A percentile compares a stretch with the other conserved stretches of the same genome.
Evolutionary conservation across 92 coral and sea anemone genomes (phyloP).

Genomic region (Anthopleura xanthogrammica): DNA sequence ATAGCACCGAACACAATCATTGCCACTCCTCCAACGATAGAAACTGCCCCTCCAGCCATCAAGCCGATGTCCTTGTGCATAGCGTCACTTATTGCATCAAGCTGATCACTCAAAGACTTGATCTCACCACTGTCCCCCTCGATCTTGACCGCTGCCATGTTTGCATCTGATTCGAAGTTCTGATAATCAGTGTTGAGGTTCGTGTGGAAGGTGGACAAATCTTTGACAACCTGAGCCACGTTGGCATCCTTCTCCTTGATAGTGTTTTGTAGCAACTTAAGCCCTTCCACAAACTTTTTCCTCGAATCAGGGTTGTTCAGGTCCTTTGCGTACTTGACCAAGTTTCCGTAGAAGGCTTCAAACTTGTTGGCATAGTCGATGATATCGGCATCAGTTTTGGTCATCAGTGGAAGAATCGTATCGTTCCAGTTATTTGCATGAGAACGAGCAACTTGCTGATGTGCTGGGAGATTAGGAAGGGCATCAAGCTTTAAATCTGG

Average conservation of each 20-base stretch:
- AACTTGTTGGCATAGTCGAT: slow-evolving; percentile 41
- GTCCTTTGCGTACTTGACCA: slow-evolving; percentile 20
- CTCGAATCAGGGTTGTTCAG: slow-evolving; percentile 20
- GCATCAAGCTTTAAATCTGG: slow-evolving; percentile 35
- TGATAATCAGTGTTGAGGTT: no score
- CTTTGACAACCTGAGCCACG: no score
- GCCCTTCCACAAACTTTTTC: slow-evolving; percentile 27
- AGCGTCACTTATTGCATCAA: slow-evolving; percentile 12
- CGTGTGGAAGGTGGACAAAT: no score
- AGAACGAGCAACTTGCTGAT: slow-evolving; percentile 32
- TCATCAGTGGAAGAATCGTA: slow-evolving; percentile 32
- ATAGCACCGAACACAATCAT: slow-evolving; percentile 33
- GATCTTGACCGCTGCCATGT: no score
- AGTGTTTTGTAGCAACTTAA: slow-evolving; percentile 32
- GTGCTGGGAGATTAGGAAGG: slow-evolving; percentile 30
- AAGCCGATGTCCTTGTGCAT: slow-evolving; percentile 30
- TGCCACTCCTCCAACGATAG: slow-evolving; percentile 18
- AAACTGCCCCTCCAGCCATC: slow-evolving; percentile 32
- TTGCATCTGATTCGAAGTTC: no score
- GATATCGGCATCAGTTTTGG: slow-evolving; percentile 32
- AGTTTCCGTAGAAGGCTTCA: slow-evolving; percentile 21
- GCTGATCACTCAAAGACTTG: no score
- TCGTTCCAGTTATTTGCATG: slow-evolving; percentile 33
- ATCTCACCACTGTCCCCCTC: no score
- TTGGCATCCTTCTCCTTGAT: slow-evolving; percentile 21